Conservation (phyloP, 2,888 invertebrate genomes). For the Gnatocerus cornutus region DNA sequence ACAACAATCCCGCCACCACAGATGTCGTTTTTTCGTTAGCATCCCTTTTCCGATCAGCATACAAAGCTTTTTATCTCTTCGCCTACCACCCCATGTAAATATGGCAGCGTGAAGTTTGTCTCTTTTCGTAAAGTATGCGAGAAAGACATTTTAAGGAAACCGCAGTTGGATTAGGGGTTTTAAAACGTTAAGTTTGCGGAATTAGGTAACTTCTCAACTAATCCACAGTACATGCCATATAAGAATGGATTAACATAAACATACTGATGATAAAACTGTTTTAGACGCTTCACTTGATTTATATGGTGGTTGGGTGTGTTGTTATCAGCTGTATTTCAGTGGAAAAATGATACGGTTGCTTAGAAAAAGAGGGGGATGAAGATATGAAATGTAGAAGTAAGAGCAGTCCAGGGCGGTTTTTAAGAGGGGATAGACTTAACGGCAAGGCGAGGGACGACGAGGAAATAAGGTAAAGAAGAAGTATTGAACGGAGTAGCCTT, state of each 20-base stretch:
- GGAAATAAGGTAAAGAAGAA: conserved; percentile 66
- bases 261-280: conserved; percentile 51
- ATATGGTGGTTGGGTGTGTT: conserved; percentile 6
- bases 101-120: conserved; percentile 35
- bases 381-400: conserved; percentile 46
- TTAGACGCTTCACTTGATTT: conserved; percentile 29
- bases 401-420: conserved; percentile 55
- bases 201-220: conserved; percentile 64
- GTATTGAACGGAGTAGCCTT: conserved; percentile 68
- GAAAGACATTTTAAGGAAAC: conserved; percentile 54
- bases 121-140: conserved; percentile 39
- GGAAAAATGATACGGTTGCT: conserved; percentile 15
- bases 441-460: conserved; percentile 57
- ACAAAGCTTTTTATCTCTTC: not conserved
- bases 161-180: conserved; percentile 60
- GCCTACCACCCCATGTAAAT: conserved; percentile 13
- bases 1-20: conserved; percentile 11
- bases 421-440: conserved; percentile 56
- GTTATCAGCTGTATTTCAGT: conserved; percentile 11
- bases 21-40: conserved; percentile 8
- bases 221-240: conserved; percentile 64
- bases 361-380: conserved; percentile 16
- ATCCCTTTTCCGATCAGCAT: not conserved
- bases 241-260: conserved; percentile 66
- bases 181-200: conserved; percentile 64